Conservation (phyloP, 2,797 vertebrate genomes). For the Steatocranus sp. region DNA sequence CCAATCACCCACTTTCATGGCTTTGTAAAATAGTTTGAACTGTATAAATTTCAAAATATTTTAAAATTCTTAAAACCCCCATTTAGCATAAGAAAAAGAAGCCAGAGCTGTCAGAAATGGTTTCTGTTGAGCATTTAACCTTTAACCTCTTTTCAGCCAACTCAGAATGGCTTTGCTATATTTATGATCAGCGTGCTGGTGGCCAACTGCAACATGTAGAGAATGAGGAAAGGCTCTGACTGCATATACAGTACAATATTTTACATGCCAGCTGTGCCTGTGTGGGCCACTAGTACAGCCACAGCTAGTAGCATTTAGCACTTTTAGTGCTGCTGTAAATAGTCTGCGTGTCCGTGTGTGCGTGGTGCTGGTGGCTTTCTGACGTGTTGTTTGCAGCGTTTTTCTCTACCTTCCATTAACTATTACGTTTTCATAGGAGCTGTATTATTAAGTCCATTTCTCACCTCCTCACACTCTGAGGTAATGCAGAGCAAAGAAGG, state of each 20-base stretch:
- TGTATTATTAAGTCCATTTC: conserved; percentile 7
- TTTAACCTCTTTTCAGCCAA: neutral
- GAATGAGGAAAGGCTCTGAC: neutral
- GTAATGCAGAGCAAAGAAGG: conserved; percentile 54
- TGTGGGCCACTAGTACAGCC: conserved; percentile 16
- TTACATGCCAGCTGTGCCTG: conserved; percentile 14
- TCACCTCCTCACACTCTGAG: conserved; percentile 43
- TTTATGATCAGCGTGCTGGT: neutral
- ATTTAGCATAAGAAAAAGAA: neutral
- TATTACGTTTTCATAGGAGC: conserved; percentile 23
- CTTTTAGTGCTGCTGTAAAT: conserved; percentile 17
- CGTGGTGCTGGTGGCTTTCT: neutral
- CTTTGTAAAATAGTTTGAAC: neutral
- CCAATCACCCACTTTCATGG: neutral
- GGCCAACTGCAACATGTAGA: neutral
- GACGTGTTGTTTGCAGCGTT: neutral
- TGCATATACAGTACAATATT: conserved; percentile 2
- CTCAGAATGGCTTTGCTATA: neutral
- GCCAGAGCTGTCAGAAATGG: neutral
- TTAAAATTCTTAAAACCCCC: neutral
- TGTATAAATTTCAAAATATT: neutral
- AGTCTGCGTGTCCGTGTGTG: neutral
- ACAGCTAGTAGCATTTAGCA: neutral
- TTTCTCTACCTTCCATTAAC: neutral
- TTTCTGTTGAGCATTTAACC: neutral